Conservation (phyloP, 2,113 vertebrate species). For the Lagenorhynchus albirostris region DNA sequence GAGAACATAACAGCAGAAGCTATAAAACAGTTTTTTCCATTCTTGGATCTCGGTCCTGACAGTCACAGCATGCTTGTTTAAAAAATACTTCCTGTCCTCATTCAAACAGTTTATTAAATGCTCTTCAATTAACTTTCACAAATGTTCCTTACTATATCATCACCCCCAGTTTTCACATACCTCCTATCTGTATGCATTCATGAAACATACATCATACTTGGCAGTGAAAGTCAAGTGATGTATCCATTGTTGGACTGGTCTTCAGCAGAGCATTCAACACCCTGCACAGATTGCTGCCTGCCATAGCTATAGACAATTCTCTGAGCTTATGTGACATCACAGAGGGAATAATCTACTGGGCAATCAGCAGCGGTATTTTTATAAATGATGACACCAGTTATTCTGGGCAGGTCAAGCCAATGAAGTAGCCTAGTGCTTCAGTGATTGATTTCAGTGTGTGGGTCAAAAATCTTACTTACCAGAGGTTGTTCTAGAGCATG, state of each 20-base stretch:
- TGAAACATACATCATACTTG: background rate
- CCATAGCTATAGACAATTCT: background rate
- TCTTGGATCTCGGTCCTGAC: constrained; percentile 33
- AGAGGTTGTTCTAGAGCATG: background rate
- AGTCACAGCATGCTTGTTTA: background rate
- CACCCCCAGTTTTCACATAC: constrained; percentile 3
- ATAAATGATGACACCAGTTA: background rate
- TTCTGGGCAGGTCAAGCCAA: background rate
- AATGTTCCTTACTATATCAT: background rate
- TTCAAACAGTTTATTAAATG: background rate
- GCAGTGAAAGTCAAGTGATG: background rate
- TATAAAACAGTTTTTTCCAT: constrained; percentile 2
- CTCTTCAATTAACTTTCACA: background rate
- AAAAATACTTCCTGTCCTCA: background rate
- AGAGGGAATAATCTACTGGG: background rate
- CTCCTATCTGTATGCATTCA: background rate
- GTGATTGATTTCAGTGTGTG: background rate
- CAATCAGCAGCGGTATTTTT: background rate
- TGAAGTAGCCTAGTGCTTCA: background rate
- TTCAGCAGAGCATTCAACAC: background rate
- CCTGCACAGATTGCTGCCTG: background rate
- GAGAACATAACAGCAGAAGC: constrained; percentile 23
- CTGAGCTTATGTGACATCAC: too few species aligned
- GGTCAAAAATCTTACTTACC: background rate
- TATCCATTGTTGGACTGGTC: background rate